A percentile compares a stretch with the other conserved stretches of the same genome.
These are phyloP conservation scores for Griposia aprilina DNA, from an alignment of 2,888 invertebrate genomes.

Conservation along the genomic window DNA sequence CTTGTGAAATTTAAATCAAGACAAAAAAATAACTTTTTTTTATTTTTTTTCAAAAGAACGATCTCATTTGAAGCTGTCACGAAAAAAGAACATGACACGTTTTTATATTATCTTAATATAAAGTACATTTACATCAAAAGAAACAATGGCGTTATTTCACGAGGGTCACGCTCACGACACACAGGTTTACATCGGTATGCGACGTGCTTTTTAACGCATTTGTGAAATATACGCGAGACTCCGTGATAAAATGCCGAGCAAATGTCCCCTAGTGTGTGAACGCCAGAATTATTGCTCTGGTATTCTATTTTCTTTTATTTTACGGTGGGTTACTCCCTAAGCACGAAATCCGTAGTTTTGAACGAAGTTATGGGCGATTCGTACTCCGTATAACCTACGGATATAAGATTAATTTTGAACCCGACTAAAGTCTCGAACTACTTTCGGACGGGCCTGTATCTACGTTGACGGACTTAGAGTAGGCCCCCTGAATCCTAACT, in stretches of 20 bases:
- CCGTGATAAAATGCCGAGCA: conserved; percentile 35
- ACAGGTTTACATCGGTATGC: conserved; percentile 38
- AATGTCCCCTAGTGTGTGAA: conserved; percentile 34
- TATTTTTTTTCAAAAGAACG: background rate
- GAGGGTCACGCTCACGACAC: conserved; percentile 40
- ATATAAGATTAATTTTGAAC: no score
- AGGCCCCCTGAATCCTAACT: no score
- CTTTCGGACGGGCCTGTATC: no score
- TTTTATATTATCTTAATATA: conserved; percentile 20
- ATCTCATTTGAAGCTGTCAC: background rate
- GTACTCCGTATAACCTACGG: no score
- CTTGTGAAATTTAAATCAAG: background rate
- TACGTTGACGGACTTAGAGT: no score
- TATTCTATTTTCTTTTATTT: background rate
- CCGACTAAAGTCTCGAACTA: no score
- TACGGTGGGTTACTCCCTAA: background rate
- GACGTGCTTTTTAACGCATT: conserved; percentile 34
- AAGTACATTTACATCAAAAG: conserved; percentile 16
- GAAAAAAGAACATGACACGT: conserved; percentile 4
- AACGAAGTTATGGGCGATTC: no score
- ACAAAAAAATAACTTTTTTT: background rate
- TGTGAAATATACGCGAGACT: conserved; percentile 27
- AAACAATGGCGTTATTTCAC: conserved; percentile 32
- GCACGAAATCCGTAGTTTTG: no score
- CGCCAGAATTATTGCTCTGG: conserved; percentile 25